A percentile compares a stretch with the other conserved stretches of the same genome.
Conservation (phyloP, 1,140 invertebrate species). For the Diuraphis noxia region DNA sequence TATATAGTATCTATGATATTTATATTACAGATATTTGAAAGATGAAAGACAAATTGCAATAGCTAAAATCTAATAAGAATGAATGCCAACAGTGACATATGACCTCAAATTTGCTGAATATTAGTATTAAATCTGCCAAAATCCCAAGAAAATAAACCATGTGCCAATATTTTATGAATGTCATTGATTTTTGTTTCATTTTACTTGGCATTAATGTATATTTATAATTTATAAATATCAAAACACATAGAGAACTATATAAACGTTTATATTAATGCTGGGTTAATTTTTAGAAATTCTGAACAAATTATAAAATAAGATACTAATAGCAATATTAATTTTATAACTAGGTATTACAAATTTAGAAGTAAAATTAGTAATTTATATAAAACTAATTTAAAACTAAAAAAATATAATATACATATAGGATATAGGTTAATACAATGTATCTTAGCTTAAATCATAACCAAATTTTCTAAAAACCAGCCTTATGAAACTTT, state of each 20-base stretch:
- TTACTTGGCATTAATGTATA: constrained; percentile 10
- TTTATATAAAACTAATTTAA: neutral
- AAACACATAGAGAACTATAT: neutral
- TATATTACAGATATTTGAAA: neutral
- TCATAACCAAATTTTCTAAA: neutral
- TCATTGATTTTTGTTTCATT: constrained; percentile 32
- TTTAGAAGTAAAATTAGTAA: neutral
- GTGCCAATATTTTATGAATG: constrained; percentile 30
- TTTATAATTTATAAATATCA: neutral
- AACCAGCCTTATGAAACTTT: neutral
- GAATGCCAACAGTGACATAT: constrained; percentile 17
- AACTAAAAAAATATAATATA: neutral
- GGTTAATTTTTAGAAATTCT: neutral
- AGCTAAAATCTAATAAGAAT: neutral
- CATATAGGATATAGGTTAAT: neutral
- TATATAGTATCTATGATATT: neutral
- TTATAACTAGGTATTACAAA: no score
- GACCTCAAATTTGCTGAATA: constrained; percentile 31
- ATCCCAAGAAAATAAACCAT: neutral
- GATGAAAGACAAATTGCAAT: neutral
- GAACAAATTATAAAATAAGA: neutral
- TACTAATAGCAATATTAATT: neutral
- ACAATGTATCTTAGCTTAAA: neutral
- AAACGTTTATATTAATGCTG: neutral
- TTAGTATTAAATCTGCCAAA: constrained; percentile 35